These are phyloP conservation scores for Brachionus sp. DNA, from an alignment of 1,140 invertebrate species.

Conservation along the genomic window DNA sequence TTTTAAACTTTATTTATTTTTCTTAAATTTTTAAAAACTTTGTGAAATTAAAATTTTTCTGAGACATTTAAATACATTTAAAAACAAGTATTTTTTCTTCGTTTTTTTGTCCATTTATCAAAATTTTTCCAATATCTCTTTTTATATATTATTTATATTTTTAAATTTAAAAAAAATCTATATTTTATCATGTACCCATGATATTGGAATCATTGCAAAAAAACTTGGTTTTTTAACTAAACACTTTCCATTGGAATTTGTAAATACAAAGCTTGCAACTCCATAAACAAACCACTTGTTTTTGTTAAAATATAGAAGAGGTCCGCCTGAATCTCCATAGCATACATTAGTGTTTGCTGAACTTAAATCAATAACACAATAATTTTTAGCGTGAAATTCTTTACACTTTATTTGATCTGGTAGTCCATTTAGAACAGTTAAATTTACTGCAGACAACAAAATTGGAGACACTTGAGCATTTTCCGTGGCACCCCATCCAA, in stretches of 20 bases:
- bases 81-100: too few species aligned
- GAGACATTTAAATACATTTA: too few species aligned
- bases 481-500: background rate
- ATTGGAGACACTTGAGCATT: background rate
- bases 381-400: background rate
- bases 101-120: too few species aligned
- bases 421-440: background rate
- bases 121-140: too few species aligned
- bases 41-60: too few species aligned
- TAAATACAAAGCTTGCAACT: background rate
- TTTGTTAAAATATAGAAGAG: background rate
- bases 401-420: background rate
- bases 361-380: background rate
- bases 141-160: too few species aligned
- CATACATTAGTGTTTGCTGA: background rate
- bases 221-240: background rate
- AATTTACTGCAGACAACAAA: background rate
- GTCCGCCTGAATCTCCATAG: background rate
- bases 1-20: too few species aligned
- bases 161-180: background rate
- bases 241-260: background rate
- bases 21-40: too few species aligned
- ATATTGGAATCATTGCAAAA: background rate
- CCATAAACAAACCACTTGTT: background rate
- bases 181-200: background rate